A percentile compares a stretch with the other conserved stretches of the same genome.
These are phyloP conservation scores for Semicossyphus pulcher DNA, from an alignment of 2,113 vertebrate genomes.

Conservation along the genomic window DNA sequence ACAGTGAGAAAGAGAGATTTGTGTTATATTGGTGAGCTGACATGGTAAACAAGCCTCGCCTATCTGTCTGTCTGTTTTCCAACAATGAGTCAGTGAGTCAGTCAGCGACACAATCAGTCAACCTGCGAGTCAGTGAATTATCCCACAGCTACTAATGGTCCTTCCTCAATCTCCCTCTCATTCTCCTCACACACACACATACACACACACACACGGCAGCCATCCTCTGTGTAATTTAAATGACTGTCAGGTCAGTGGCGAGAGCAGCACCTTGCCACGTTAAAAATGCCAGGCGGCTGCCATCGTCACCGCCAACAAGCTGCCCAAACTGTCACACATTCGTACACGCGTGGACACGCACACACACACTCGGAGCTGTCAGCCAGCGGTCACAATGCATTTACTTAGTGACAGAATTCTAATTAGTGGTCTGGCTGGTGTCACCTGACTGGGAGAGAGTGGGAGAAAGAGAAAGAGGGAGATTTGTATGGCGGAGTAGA, in stretches of 20 bases:
- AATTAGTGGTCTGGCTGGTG: constrained; percentile 97
- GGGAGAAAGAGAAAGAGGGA: constrained; percentile 54
- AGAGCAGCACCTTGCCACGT: constrained; percentile 88
- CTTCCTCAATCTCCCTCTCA: constrained; percentile 84
- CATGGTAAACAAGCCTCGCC: constrained; percentile 75
- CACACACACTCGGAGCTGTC: constrained; percentile 86
- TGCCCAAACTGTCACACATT: constrained; percentile 89
- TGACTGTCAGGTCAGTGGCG: constrained; percentile 89
- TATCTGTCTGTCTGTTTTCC: constrained; percentile 75
- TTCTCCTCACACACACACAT: constrained; percentile 24
- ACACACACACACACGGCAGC: constrained; percentile 65
- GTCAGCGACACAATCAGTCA: constrained; percentile 80
- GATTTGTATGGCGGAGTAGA: constrained; percentile 69
- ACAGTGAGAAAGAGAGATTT: constrained; percentile 51
- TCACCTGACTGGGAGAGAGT: constrained; percentile 80
- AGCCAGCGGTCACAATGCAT: constrained; percentile 97
- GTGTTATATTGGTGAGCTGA: constrained; percentile 69
- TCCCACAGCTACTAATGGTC: constrained; percentile 84
- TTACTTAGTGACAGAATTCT: constrained; percentile 99
- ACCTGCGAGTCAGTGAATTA: constrained; percentile 83
- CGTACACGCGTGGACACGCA: constrained; percentile 78
- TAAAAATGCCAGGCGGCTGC: constrained; percentile 98
- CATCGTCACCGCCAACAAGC: constrained; percentile 91
- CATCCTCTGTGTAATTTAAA: constrained; percentile 85
- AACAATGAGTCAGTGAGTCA: constrained; percentile 82